Percentiles rank a stretch among this genome's conserved stretches.
These are phyloP conservation scores for Channa argus DNA, from an alignment of 2,113 vertebrate genomes.

Conservation along the genomic window DNA sequence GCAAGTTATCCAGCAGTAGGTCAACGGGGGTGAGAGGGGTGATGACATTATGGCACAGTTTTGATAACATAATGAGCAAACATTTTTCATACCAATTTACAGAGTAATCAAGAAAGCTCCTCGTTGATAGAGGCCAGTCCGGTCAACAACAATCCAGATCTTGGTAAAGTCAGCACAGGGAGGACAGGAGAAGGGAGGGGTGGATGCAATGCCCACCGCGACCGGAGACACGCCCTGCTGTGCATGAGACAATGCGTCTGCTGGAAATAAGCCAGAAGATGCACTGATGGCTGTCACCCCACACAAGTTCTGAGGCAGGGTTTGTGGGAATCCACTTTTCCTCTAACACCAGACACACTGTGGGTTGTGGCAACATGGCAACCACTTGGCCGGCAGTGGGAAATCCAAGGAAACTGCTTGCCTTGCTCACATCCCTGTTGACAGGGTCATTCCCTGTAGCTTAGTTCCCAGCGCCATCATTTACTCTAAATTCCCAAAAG, in stretches of 20 bases:
- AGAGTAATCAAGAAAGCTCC: constrained; percentile 3
- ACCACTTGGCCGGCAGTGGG: constrained; percentile 57
- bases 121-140: not conserved
- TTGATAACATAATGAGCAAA: constrained; percentile 15
- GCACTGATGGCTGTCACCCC: constrained; percentile 22
- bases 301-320: constrained; percentile 32
- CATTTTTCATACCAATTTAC: not conserved
- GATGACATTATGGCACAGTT: constrained; percentile 20
- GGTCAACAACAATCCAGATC: constrained; percentile 3
- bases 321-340: constrained; percentile 58
- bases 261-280: constrained; percentile 59
- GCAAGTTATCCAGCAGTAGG: constrained; percentile 4
- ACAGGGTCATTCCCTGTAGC: constrained; percentile 63
- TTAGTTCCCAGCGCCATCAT: constrained; percentile 57
- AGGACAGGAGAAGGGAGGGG: not conserved
- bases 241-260: constrained; percentile 42
- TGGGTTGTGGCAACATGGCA: constrained; percentile 45
- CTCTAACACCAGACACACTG: constrained; percentile 47
- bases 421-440: constrained; percentile 53
- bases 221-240: constrained; percentile 39
- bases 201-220: not conserved
- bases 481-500: constrained; percentile 59
- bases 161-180: constrained; percentile 2
- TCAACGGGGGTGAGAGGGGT: constrained; percentile 9
- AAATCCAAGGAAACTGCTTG: constrained; percentile 68